Evolutionary conservation across 2,888 invertebrate species (phyloP).

Genomic region (Limenitis camilla): DNA sequence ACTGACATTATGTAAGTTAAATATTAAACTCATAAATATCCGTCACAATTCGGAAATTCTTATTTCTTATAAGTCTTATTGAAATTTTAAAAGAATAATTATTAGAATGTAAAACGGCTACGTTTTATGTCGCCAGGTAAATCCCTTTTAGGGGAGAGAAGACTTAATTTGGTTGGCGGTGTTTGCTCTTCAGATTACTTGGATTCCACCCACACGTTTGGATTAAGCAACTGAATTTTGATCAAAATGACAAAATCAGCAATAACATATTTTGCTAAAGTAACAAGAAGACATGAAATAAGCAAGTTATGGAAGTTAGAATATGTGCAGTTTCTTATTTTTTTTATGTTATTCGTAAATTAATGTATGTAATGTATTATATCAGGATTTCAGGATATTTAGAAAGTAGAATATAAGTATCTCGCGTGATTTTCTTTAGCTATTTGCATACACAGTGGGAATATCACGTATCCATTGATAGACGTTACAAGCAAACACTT

Average conservation of each 20-base stretch:
- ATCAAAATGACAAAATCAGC: background rate
- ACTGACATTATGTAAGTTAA: too few relatives aligned
- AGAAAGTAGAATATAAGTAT: background rate
- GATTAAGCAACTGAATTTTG: background rate
- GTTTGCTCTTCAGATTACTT: slow-evolving; percentile 6
- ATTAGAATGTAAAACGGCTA: background rate
- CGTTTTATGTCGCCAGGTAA: background rate
- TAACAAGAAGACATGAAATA: too few relatives aligned
- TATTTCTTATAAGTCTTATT: too few relatives aligned
- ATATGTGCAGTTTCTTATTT: too few relatives aligned
- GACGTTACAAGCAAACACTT: slow-evolving; percentile 44
- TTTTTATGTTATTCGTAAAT: too few relatives aligned
- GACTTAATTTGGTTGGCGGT: slow-evolving; percentile 5
- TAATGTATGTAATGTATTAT: too few relatives aligned
- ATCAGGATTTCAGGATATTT: too few relatives aligned
- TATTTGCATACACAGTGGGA: slow-evolving; percentile 15
- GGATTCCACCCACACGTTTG: background rate
- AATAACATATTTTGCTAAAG: too few relatives aligned
- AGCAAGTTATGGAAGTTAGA: too few relatives aligned
- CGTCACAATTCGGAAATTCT: too few relatives aligned
- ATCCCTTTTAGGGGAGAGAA: slow-evolving; percentile 4
- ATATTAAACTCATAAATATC: too few relatives aligned
- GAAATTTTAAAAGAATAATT: too few relatives aligned
- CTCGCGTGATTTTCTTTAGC: background rate
- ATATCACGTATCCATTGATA: slow-evolving; percentile 27